Conservation (phyloP, 2,797 vertebrate species). For the Pampus argenteus region DNA sequence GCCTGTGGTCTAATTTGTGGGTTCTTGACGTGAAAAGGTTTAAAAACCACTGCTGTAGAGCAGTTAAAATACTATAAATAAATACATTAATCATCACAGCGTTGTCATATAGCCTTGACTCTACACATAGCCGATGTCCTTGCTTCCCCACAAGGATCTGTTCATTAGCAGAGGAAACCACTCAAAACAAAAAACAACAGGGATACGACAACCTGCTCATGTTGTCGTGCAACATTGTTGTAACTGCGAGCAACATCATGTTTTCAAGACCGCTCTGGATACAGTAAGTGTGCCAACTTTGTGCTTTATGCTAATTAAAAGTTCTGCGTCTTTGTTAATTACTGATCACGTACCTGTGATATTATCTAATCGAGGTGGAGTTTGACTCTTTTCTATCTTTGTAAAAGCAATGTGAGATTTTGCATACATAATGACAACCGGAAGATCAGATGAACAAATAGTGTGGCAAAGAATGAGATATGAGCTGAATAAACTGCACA, state of each 20-base stretch:
- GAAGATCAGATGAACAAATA: constrained; percentile 53
- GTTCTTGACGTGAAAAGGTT: no score
- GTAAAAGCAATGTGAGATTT: constrained; percentile 8
- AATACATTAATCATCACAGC: constrained; percentile 20
- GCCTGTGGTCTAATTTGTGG: no score
- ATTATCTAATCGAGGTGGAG: constrained; percentile 29
- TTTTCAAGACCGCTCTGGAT: constrained; percentile 6
- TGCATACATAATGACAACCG: constrained; percentile 6
- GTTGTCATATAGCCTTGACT: constrained; percentile 10
- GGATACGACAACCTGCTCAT: constrained; percentile 36
- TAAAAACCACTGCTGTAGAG: no score
- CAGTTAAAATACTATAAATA: constrained; percentile 25
- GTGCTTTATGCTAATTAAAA: constrained; percentile 38
- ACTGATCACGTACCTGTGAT: constrained; percentile 38
- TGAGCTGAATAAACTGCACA: constrained; percentile 53
- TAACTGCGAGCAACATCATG: constrained; percentile 18
- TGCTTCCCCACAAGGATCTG: constrained; percentile 22
- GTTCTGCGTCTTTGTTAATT: constrained; percentile 37
- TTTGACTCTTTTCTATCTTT: constrained; percentile 21
- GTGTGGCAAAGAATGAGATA: constrained; percentile 40
- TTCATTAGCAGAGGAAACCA: constrained; percentile 32
- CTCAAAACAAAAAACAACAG: constrained; percentile 32
- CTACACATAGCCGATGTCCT: not conserved
- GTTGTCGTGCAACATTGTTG: constrained; percentile 33
- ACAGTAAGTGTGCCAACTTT: not conserved